Evolutionary conservation across 2,888 invertebrate species (phyloP), one percentile per base, ranked within the genome.

Genomic region (Pegoplata infirma): DNA sequence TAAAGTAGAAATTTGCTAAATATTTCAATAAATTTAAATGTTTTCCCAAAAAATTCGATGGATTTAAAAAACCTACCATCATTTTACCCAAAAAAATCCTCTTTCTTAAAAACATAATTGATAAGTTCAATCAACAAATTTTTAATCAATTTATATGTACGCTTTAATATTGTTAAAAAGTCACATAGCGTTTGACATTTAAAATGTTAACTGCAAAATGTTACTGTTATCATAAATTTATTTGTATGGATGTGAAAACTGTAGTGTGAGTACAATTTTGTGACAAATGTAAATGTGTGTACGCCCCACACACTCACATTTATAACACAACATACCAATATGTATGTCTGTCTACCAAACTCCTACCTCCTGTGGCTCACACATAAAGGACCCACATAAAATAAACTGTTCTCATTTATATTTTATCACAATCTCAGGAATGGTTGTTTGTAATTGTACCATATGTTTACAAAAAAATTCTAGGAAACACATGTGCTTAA

Each of bases 351-450:
- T 12, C 36, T 32, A 2, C 32, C 32, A 6, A n/a, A n/a, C 28
- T 4, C 28, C 28, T 28, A 1, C 8, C 8, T 4, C 28, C 6
- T 8, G 28, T 8, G 28, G 1, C 14, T 19, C 14, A 25, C 12
- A 28, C 51, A 40, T 56, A 17, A 47, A n/a, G n/a, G n/a, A n/a
- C n/a, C n/a, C n/a, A n/a, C n/a, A n/a, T n/a, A n/a, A n/a, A n/a
- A n/a, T n/a, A n/a, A n/a, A n/a, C n/a, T 25, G 36, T 56, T 72
- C 25, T 23, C 56, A 56, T 72, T 64, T 64, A 64, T 64, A 73
- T 44, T 66, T 59, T 44, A 66, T 58, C 44, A 51, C 40, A 72
- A 12, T 46, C 12, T 19, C 47, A 56, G 36, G 5, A 49, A n/a
- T 21, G 47, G 17, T 25, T 64, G 25, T 58, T 58, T 56, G 51